Conservation (phyloP, 1,140 invertebrate genomes). For the Caenorhabditis briggsae region DNA sequence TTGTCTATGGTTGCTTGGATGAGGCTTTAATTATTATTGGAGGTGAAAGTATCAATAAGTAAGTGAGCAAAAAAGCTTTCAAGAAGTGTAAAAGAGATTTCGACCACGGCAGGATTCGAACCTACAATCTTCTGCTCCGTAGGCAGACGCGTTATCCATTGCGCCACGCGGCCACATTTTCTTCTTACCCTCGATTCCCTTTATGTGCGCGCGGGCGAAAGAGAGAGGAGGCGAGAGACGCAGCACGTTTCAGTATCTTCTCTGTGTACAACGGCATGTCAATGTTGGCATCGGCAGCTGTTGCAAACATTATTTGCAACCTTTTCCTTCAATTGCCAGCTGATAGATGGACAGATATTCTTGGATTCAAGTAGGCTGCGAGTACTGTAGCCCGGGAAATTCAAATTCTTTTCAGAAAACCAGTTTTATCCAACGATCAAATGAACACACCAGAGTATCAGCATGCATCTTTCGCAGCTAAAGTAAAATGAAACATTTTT, state of each 20-base stretch:
- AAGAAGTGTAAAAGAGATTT: conserved; percentile 9
- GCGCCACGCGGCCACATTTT: conserved; percentile 67
- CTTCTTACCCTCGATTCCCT: background rate
- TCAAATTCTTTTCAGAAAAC: conserved; percentile 3
- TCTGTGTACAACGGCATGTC: conserved; percentile 52
- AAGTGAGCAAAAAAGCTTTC: conserved; percentile 10
- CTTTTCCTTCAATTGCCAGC: conserved; percentile 21
- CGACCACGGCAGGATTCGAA: conserved; percentile 72
- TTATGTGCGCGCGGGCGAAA: background rate
- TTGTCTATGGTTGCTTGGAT: conserved; percentile 18
- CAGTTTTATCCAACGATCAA: conserved; percentile 10
- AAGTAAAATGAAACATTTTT: background rate
- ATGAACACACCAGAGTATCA: conserved; percentile 35
- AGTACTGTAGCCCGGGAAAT: background rate
- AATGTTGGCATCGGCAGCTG: conserved; percentile 39
- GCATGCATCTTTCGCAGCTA: background rate
- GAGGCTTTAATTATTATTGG: conserved; percentile 28
- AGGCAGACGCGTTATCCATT: conserved; percentile 74
- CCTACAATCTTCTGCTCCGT: conserved; percentile 73
- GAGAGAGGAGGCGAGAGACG: background rate
- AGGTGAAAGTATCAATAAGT: conserved; percentile 46
- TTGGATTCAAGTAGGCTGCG: background rate
- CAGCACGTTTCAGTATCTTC: conserved; percentile 14
- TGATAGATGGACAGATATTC: background rate
- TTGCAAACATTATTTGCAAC: conserved; percentile 43